Evolutionary conservation across 2,888 invertebrate species (phyloP).

Genomic region (Eledona agricola): DNA sequence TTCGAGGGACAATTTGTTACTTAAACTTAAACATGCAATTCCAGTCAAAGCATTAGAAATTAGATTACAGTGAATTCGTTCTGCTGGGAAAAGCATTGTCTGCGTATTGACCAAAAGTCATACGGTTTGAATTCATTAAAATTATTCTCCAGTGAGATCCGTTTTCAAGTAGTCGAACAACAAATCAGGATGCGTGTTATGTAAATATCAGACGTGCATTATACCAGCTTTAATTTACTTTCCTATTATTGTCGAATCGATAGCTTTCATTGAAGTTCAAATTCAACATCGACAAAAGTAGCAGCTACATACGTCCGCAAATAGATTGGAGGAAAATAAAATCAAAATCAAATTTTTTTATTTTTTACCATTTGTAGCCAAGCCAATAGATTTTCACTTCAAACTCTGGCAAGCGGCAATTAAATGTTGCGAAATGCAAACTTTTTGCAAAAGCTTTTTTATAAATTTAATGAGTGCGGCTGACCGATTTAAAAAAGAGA

Average conservation of each 20-base stretch:
- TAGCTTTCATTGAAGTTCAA: slow-evolving; percentile 12
- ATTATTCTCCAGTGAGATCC: slow-evolving; percentile 3
- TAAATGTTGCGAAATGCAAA: no score
- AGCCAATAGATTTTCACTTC: no score
- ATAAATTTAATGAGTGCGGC: no score
- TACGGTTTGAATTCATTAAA: slow-evolving; percentile 10
- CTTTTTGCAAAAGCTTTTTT: no score
- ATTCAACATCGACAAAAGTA: slow-evolving; percentile 1
- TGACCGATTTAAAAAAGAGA: no score
- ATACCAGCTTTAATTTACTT: no score
- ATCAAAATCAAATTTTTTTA: no score
- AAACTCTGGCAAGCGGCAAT: no score
- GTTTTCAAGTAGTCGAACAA: slow-evolving; percentile 1
- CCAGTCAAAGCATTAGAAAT: slow-evolving; percentile 9
- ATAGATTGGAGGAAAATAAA: not conserved
- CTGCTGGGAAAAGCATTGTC: slow-evolving; percentile 14
- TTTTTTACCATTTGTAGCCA: no score
- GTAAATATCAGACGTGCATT: slow-evolving; percentile 20
- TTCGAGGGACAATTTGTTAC: not conserved
- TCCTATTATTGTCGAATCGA: no score
- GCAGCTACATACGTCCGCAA: not conserved
- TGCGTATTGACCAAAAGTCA: slow-evolving; percentile 14
- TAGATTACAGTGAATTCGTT: slow-evolving; percentile 13
- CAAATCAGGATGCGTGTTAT: slow-evolving; percentile 20
- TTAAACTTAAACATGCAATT: slow-evolving; percentile 16